phyloP scores from a whole-genome alignment of 2,888 invertebrate species.

The Megamerina dolium region DNA sequence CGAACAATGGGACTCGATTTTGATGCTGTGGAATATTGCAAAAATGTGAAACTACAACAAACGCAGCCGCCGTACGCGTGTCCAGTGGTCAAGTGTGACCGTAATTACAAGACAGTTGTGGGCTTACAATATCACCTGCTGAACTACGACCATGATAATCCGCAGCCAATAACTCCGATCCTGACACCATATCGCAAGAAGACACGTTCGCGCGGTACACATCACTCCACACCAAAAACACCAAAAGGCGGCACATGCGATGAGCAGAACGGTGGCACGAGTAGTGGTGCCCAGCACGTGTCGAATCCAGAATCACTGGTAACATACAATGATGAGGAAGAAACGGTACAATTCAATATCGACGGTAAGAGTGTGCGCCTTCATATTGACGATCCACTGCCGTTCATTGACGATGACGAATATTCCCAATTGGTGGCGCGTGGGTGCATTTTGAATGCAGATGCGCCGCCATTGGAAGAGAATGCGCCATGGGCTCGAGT shows the following conservation, averaged over 20 bases:
- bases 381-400: slow-evolving; percentile 60
- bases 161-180: slow-evolving; percentile 59
- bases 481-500: slow-evolving; percentile 48
- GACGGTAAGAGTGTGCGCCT: slow-evolving; percentile 69
- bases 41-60: slow-evolving; percentile 64
- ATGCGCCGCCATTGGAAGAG: slow-evolving; percentile 40
- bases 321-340: slow-evolving; percentile 78
- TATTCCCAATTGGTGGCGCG: slow-evolving; percentile 45
- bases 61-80: slow-evolving; percentile 73
- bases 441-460: slow-evolving; percentile 43
- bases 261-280: slow-evolving; percentile 16
- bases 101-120: slow-evolving; percentile 78
- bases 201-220: slow-evolving; percentile 51
- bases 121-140: slow-evolving; percentile 82
- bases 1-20: slow-evolving; percentile 71
- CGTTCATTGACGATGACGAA: slow-evolving; percentile 65
- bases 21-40: slow-evolving; percentile 79
- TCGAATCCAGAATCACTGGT: slow-evolving; percentile 49
- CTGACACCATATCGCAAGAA: slow-evolving; percentile 61
- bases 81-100: slow-evolving; percentile 77
- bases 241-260: slow-evolving; percentile 30
- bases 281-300: slow-evolving; percentile 15
- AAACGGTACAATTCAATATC: slow-evolving; percentile 81
- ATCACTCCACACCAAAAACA: slow-evolving; percentile 48
- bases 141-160: slow-evolving; percentile 78